Conservation (phyloP, 2,888 invertebrate genomes). For the Cordilura impudica region DNA sequence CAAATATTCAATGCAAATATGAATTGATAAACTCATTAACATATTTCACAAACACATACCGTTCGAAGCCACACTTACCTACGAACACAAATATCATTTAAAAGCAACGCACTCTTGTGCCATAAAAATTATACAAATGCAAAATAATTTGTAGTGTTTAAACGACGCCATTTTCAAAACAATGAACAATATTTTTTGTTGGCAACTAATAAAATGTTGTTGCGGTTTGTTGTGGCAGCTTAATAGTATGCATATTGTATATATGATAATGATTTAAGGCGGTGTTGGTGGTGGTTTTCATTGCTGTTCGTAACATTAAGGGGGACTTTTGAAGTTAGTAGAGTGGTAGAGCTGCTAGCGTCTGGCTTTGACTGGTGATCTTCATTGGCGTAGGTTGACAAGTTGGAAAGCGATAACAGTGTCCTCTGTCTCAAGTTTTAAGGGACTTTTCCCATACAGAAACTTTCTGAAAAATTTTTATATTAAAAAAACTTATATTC, state of each 20-base stretch:
- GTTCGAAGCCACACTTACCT: neutral
- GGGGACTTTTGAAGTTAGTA: neutral
- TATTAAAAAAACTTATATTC: too few species aligned
- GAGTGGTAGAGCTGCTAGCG: neutral
- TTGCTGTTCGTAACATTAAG: neutral
- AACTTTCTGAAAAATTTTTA: too few species aligned
- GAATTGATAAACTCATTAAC: slow-evolving; percentile 27
- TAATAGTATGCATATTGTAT: slow-evolving; percentile 55
- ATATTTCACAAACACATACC: neutral
- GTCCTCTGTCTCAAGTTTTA: too few species aligned
- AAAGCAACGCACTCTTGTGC: slow-evolving; percentile 18
- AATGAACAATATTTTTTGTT: slow-evolving; percentile 51
- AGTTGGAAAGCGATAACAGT: too few species aligned
- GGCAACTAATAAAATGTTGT: slow-evolving; percentile 50
- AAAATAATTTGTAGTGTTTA: slow-evolving; percentile 56
- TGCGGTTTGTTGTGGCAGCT: slow-evolving; percentile 44
- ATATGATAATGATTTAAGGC: slow-evolving; percentile 45
- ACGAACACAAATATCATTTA: neutral
- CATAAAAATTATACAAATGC: slow-evolving; percentile 43
- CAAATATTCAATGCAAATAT: neutral
- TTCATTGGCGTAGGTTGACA: too few species aligned
- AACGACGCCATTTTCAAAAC: slow-evolving; percentile 55
- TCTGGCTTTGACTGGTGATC: too few species aligned
- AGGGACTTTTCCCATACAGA: too few species aligned
- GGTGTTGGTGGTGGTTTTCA: slow-evolving; percentile 17